A percentile compares a stretch with the other conserved stretches of the same genome.
Conservation (phyloP, 2,797 vertebrate species). For the Gobionotothen gibberifrons region DNA sequence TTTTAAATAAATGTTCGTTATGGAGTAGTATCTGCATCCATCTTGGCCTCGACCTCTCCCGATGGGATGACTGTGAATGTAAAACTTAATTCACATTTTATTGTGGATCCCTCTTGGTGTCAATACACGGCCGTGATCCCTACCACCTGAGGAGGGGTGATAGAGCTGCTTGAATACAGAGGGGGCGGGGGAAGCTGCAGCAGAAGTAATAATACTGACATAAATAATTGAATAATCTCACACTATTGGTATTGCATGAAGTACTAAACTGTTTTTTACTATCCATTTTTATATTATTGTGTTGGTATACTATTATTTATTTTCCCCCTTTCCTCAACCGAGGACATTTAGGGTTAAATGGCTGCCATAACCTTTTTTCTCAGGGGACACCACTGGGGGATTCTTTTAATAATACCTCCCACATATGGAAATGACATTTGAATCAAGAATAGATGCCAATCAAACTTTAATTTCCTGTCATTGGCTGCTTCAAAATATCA, state of each 20-base stretch:
- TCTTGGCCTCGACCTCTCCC: background rate
- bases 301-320: background rate
- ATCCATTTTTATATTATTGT: background rate
- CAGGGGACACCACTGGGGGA: background rate
- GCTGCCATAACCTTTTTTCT: background rate
- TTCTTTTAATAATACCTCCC: constrained; percentile 20
- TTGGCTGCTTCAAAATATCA: background rate
- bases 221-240: background rate
- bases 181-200: background rate
- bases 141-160: background rate
- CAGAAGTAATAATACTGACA: background rate
- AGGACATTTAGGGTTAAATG: constrained; percentile 2
- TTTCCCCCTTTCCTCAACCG: background rate
- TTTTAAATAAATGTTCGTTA: background rate
- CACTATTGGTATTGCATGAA: background rate
- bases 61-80: background rate
- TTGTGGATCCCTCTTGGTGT: background rate
- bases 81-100: background rate
- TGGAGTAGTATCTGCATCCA: background rate
- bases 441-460: constrained; percentile 16
- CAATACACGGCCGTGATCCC: background rate
- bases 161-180: background rate
- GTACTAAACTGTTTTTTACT: background rate
- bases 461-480: constrained; percentile 41
- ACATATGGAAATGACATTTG: constrained; percentile 33